These are phyloP conservation scores for Ectropis crepuscularia DNA, from an alignment of 2,888 invertebrate genomes.

Conservation along the genomic window DNA sequence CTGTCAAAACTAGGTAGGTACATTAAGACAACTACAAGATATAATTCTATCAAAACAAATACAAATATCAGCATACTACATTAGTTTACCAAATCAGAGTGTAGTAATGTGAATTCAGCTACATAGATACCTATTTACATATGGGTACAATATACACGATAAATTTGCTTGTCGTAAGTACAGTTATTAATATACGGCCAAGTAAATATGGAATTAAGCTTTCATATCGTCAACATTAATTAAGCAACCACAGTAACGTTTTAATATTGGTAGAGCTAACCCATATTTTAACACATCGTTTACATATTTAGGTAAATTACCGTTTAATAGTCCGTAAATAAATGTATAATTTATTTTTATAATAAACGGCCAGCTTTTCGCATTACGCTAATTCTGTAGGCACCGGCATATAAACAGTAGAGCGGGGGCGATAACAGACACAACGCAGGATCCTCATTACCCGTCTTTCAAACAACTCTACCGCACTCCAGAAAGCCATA, in stretches of 20 bases:
- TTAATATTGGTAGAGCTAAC: constrained; percentile 27
- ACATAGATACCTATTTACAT: no score
- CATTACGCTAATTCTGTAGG: constrained; percentile 62
- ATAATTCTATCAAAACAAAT: no score
- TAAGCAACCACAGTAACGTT: neutral
- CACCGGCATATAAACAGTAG: constrained; percentile 68
- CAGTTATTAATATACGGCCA: no score
- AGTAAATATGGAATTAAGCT: neutral
- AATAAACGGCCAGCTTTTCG: constrained; percentile 59
- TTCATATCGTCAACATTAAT: neutral
- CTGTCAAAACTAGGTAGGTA: no score
- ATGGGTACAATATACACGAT: no score
- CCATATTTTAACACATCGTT: constrained; percentile 39
- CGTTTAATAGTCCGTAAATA: constrained; percentile 53
- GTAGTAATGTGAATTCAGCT: no score
- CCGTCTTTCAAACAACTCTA: constrained; percentile 66
- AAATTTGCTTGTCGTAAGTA: no score
- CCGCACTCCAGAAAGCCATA: constrained; percentile 69
- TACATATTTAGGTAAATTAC: constrained; percentile 36
- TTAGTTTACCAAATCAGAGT: no score
- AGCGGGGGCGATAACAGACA: constrained; percentile 70
- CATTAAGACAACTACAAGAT: no score
- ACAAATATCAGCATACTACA: no score
- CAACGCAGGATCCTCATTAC: constrained; percentile 76
- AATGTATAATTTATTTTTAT: constrained; percentile 57